Percentiles rank a stretch among this genome's conserved stretches.
Evolutionary conservation across 2,888 invertebrate species (phyloP).

Genomic region (Celastrina argiolus): DNA sequence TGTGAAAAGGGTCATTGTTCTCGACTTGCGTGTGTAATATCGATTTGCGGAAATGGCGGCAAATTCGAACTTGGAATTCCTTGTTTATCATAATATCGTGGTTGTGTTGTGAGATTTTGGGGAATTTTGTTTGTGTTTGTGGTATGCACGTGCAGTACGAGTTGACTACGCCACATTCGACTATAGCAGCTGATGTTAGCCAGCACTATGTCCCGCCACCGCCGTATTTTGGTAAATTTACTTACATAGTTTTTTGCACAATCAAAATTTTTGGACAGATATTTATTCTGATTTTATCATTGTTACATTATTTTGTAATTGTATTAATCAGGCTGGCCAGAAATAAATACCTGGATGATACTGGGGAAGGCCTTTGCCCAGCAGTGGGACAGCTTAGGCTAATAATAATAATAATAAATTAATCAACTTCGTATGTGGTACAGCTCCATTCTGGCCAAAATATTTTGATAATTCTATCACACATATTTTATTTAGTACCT

Average conservation of each 20-base stretch:
- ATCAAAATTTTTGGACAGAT: too few relatives aligned
- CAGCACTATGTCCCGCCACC: constrained; percentile 72
- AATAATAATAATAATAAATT: too few relatives aligned
- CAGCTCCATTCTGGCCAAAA: too few relatives aligned
- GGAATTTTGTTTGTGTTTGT: constrained; percentile 45
- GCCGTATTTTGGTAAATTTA: constrained; percentile 65
- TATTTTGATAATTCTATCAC: too few relatives aligned
- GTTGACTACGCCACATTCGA: constrained; percentile 73
- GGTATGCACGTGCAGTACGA: constrained; percentile 83
- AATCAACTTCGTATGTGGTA: too few relatives aligned
- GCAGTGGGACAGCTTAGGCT: too few relatives aligned
- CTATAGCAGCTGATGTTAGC: constrained; percentile 62
- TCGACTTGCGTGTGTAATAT: constrained; percentile 53
- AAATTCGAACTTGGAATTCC: constrained; percentile 43
- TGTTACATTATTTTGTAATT: too few relatives aligned
- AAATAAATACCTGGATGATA: too few relatives aligned
- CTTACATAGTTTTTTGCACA: not conserved
- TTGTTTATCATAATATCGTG: constrained; percentile 23
- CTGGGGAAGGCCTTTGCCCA: too few relatives aligned
- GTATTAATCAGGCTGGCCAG: too few relatives aligned
- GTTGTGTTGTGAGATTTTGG: not conserved
- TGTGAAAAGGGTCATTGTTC: constrained; percentile 57
- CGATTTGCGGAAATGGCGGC: constrained; percentile 64
- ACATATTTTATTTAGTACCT: too few relatives aligned
- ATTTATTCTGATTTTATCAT: too few relatives aligned